These are phyloP conservation scores for Hofmannophila pseudospretella DNA, from an alignment of 2,888 invertebrate genomes.

Conservation along the genomic window DNA sequence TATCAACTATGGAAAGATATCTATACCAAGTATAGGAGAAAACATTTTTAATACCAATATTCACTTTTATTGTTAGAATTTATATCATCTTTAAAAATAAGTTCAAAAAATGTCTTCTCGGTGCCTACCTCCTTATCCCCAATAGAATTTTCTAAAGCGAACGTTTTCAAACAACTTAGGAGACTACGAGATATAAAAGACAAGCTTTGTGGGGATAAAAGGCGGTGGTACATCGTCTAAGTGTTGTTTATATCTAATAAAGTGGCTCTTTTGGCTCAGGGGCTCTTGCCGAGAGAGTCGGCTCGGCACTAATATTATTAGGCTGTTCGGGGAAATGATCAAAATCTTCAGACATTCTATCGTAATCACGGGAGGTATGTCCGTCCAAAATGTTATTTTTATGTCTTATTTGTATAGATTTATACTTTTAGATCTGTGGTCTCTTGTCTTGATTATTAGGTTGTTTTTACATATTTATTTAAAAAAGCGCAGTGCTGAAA, in stretches of 20 bases:
- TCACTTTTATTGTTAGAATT: not conserved
- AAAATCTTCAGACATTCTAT: too few relatives aligned
- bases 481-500: too few relatives aligned
- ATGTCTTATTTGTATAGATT: too few relatives aligned
- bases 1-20: conserved; percentile 45
- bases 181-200: conserved; percentile 4
- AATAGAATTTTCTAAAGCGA: conserved; percentile 1
- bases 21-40: conserved; percentile 28
- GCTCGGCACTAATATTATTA: conserved; percentile 3
- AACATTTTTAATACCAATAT: not conserved
- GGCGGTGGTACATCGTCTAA: conserved; percentile 5
- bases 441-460: too few relatives aligned
- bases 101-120: too few relatives aligned
- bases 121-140: not conserved
- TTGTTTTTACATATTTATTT: too few relatives aligned
- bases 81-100: too few relatives aligned
- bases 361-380: too few relatives aligned
- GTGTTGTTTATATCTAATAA: conserved; percentile 13
- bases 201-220: conserved; percentile 6
- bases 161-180: conserved; percentile 4
- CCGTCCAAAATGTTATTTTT: too few relatives aligned
- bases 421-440: too few relatives aligned
- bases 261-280: conserved; percentile 6
- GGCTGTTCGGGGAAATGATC: not conserved
- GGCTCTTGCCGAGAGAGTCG: conserved; percentile 4